phyloP scores from a whole-genome alignment of 2,113 vertebrate species.

The Zosterops japonicus region DNA sequence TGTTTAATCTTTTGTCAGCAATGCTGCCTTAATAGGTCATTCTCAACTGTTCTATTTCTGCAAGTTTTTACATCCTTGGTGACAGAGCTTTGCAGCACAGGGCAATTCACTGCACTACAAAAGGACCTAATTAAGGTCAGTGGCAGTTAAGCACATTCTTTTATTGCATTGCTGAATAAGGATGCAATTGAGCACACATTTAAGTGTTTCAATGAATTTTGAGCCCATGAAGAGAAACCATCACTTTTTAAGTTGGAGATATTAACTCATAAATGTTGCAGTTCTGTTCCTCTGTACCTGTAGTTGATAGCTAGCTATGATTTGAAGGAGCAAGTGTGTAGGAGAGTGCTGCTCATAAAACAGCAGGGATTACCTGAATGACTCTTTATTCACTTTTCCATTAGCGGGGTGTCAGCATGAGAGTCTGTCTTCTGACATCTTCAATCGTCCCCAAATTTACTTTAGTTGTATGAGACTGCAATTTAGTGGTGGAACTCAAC shows the following conservation, averaged over 20 bases:
- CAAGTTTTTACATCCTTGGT: neutral
- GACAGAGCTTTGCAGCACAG: neutral
- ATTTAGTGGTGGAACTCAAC: neutral
- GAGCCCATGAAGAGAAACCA: neutral
- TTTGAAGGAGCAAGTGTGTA: neutral
- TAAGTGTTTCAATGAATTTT: neutral
- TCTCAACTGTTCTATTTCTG: neutral
- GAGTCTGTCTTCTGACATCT: neutral
- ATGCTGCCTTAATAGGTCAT: neutral
- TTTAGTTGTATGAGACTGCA: neutral
- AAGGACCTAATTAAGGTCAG: neutral
- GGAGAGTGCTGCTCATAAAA: neutral
- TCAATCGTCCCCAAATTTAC: conserved; percentile 6
- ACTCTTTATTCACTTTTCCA: neutral
- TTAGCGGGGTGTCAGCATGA: neutral
- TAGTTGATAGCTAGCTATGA: neutral
- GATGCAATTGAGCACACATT: neutral
- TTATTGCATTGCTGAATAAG: neutral
- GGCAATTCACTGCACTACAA: neutral
- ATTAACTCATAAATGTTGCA: neutral
- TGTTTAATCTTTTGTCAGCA: conserved; percentile 1
- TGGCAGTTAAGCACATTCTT: neutral
- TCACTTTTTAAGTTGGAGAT: neutral
- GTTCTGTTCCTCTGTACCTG: neutral
- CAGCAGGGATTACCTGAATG: conserved; percentile 11